Evolutionary conservation across 2,888 invertebrate genomes (phyloP).

Genomic region (Artemia sp.): DNA sequence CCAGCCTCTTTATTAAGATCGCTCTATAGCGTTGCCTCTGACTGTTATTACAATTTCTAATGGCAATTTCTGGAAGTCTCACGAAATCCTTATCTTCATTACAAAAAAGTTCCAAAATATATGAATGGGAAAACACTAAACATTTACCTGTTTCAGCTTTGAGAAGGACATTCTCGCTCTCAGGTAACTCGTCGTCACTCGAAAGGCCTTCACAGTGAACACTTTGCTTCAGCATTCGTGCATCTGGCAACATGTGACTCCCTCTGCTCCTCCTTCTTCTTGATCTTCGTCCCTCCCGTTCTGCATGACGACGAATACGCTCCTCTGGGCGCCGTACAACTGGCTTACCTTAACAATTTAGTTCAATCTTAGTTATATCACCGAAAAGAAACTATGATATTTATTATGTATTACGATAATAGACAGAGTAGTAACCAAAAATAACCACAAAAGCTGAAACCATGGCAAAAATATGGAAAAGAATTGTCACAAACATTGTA

Average conservation of each 20-base stretch:
- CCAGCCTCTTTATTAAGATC: no score
- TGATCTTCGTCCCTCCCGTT: conserved; percentile 78
- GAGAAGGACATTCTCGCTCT: conserved; percentile 43
- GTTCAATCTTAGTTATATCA: neutral
- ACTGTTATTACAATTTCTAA: no score
- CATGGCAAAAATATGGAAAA: no score
- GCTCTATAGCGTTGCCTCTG: no score
- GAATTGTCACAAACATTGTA: no score
- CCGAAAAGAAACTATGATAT: no score
- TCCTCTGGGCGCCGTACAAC: conserved; percentile 33
- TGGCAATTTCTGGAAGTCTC: no score
- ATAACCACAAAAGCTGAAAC: no score
- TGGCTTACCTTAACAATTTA: neutral
- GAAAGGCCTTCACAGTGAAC: conserved; percentile 84
- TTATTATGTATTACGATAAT: no score
- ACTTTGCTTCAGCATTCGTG: conserved; percentile 33
- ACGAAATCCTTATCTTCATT: no score
- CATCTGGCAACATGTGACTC: conserved; percentile 29
- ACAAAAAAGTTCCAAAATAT: no score
- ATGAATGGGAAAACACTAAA: neutral
- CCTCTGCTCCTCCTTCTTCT: conserved; percentile 63
- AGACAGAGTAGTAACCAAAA: no score
- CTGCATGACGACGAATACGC: conserved; percentile 59
- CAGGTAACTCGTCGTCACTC: conserved; percentile 86
- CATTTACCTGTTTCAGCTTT: conserved; percentile 32